Base-by-base conservation (phyloP, 2,113 vertebrate species). In the Trogon surrucura region DNA sequence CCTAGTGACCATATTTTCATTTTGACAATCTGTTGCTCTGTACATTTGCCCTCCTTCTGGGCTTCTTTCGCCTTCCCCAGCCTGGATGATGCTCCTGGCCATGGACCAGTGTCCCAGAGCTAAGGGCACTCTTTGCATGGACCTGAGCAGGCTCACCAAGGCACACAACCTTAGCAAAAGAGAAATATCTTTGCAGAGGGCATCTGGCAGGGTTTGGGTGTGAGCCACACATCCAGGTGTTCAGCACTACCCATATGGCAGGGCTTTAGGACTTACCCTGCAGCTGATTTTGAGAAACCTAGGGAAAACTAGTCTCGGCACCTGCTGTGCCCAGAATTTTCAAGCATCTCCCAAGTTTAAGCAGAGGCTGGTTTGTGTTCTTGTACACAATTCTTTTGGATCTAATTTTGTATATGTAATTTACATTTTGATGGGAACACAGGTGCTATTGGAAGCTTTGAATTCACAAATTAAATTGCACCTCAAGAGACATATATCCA, bases 81-180 rank as follows among this genome's bases (percentile, higher is more conserved):
- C 25, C 73, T 30, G 6, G 32, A 29, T 20, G 29, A 32, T 84
- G 17, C 51, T 56, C 60, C 29, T 26, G 71, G 47, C 36, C 19
- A 7, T 4, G 15, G 60, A 25, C 16, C 44, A 29, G 3, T 13
- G 54, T 34, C 27, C 15, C 32, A 20, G 27, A 81, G 5, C 36
- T 53, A 10, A 70, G 22, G 34, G 34, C 38, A 56, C 5, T 73
- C 7, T 54, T 20, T 44, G 26, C 0, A 0, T 1, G 51, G 22
- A 29, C 17, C 67, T 47, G 21, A 67, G 22, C 0, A 1, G n/a
- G 25, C 5, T 80, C 11, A 58, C 47, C 12, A 30, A 62, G 38
- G 71, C 21, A 7, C 21, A 7, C 0, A 12, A 47, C 27, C 60
- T 41, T 25, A 29, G 47, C 65, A 34, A 41, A 38, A 61, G 48